A percentile compares a stretch with the other conserved stretches of the same genome.
These are phyloP conservation scores for Gymnothorax javanicus DNA, from an alignment of 2,797 vertebrate species.

Conservation along the genomic window DNA sequence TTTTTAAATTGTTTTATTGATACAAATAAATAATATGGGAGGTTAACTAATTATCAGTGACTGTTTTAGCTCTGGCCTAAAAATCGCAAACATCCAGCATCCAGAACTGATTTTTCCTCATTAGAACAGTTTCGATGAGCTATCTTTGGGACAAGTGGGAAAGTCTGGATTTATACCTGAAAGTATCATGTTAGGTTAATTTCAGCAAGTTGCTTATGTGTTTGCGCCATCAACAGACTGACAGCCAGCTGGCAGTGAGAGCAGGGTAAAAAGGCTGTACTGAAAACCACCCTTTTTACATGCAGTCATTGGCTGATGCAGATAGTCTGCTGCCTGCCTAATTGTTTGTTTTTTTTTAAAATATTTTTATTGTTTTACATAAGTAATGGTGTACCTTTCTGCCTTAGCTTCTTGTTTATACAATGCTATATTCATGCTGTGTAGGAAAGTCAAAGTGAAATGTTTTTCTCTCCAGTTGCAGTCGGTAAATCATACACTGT, in stretches of 20 bases:
- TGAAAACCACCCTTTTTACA: too few relatives aligned
- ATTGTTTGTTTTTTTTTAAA: too few relatives aligned
- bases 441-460: neutral
- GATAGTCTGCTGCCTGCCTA: too few relatives aligned
- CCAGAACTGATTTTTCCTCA: too few relatives aligned
- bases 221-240: too few relatives aligned
- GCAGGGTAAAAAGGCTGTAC: too few relatives aligned
- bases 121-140: neutral
- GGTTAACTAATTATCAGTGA: too few relatives aligned
- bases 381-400: too few relatives aligned
- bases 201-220: neutral
- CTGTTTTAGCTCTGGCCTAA: neutral
- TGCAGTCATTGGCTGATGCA: too few relatives aligned
- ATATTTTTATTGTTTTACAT: neutral
- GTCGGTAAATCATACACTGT: slow-evolving; percentile 6
- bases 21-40: too few relatives aligned
- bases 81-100: too few relatives aligned
- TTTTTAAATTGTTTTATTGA: neutral
- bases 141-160: neutral
- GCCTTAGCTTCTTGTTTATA: neutral
- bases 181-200: neutral
- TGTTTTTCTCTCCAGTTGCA: neutral
- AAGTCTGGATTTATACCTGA: neutral
- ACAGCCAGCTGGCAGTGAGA: too few relatives aligned
- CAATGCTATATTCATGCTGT: neutral